Base-by-base conservation (phyloP, 1,140 invertebrate genomes). In the Chelonus insularis region DNA sequence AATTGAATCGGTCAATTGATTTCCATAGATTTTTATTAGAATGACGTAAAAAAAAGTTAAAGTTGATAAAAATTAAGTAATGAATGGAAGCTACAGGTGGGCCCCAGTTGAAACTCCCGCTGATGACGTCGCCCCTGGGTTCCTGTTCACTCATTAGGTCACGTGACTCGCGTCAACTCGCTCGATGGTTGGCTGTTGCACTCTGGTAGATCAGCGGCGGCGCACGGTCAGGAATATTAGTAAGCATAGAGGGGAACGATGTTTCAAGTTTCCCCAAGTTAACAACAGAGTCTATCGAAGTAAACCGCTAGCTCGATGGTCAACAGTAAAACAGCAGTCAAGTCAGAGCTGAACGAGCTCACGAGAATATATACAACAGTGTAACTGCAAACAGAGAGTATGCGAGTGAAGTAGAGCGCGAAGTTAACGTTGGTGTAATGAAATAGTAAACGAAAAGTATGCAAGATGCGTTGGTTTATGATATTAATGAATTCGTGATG, bases 31-130 rank as follows among this genome's bases (percentile, higher is more conserved):
- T 23, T 34, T 12, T 11, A 41, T 55, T 41, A 7, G 0, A 20
- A 43, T 41, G 12, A 18, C 8, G 14, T 16, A 29, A 34, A 25
- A 54, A 34, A 14, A 36, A 56, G 21, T 18, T 32, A 45, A 25
- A 12, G 9, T 45, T 47, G 18, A 1, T 41, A 11, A 39, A 25
- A 39, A 23, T 41, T 20, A 47, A 48, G 36, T 41, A 43, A 18
- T 18, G 11, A 11, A 20, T 9, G 1, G 70, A 68, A 72, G 71
- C 69, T 63, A 72, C 71, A 72, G 71, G 71, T 72, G 70, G 65
- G 60, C 54, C 41, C 39, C 37, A 32, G 4, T 18, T n/a, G 23
- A 23, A 20, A 29, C 25, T 20, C 32, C 43, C 23, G 12, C 14
- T 11, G 8, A 12, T 20, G 32, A 20, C 14, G 39, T 9, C 56